Percentiles rank a stretch among this genome's conserved stretches.
Evolutionary conservation across 2,888 invertebrate species (phyloP).

Genomic region (Notodonta ziczac): DNA sequence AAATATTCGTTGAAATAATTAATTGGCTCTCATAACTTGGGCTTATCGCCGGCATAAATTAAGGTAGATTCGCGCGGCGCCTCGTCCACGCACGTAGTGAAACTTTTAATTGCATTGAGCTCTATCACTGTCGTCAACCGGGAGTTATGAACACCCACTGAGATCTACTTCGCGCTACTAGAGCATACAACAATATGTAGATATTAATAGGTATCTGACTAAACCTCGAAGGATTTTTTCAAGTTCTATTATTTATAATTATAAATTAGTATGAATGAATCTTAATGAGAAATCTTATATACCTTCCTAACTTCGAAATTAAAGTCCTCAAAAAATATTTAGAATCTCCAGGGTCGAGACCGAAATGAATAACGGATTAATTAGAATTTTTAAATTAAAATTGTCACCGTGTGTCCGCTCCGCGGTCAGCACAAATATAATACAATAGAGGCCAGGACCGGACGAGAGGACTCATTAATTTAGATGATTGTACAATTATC

Average conservation of each 20-base stretch:
- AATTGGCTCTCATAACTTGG: slow-evolving; percentile 79
- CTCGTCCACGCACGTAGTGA: slow-evolving; percentile 82
- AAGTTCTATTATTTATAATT: slow-evolving; percentile 26
- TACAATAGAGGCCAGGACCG: slow-evolving; percentile 79
- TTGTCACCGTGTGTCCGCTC: slow-evolving; percentile 71
- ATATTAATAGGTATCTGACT: slow-evolving; percentile 14
- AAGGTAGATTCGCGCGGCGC: slow-evolving; percentile 73
- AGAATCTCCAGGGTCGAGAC: slow-evolving; percentile 41
- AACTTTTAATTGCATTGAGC: slow-evolving; percentile 84
- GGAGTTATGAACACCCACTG: slow-evolving; percentile 70
- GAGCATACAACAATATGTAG: too few species aligned
- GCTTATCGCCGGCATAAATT: slow-evolving; percentile 80
- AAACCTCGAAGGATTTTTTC: slow-evolving; percentile 18
- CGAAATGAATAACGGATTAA: slow-evolving; percentile 57
- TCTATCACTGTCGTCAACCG: slow-evolving; percentile 80
- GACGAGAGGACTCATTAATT: slow-evolving; percentile 84
- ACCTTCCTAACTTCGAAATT: slow-evolving; percentile 26
- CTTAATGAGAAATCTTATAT: slow-evolving; percentile 21
- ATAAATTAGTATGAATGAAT: slow-evolving; percentile 22
- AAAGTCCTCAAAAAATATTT: slow-evolving; percentile 42
- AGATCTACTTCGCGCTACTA: slow-evolving; percentile 38
- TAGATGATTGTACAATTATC: slow-evolving; percentile 86
- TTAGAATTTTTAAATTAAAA: slow-evolving; percentile 67
- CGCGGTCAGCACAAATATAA: slow-evolving; percentile 70
- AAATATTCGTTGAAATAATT: slow-evolving; percentile 75